phyloP scores from a whole-genome alignment of 2,797 vertebrate species.

The Sebastes taczanowskii region DNA sequence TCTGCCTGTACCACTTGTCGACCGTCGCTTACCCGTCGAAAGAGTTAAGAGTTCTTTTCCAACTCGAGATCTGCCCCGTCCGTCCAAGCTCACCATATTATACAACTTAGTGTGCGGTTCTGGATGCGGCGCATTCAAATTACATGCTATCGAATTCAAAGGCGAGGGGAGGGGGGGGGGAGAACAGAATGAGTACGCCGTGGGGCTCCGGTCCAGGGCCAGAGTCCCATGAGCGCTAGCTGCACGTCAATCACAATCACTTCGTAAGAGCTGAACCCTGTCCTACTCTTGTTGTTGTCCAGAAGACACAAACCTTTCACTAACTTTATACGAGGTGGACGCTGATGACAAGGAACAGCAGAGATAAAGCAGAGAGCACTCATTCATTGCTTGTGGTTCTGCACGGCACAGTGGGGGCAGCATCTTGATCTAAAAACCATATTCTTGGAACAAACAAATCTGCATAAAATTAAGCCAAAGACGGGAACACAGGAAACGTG shows the following conservation, averaged over 20 bases:
- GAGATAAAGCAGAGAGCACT: constrained; percentile 27
- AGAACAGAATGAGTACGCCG: constrained; percentile 41
- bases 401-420: background rate
- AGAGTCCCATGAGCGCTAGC: constrained; percentile 57
- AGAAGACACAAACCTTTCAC: constrained; percentile 56
- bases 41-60: constrained; percentile 64
- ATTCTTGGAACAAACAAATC: constrained; percentile 43
- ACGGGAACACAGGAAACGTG: constrained; percentile 44
- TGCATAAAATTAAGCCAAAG: constrained; percentile 43
- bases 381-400: constrained; percentile 12
- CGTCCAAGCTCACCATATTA: constrained; percentile 71
- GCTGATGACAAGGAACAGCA: constrained; percentile 24
- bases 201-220: constrained; percentile 46
- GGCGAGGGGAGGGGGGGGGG: background rate
- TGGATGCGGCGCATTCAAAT: constrained; percentile 79
- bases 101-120: constrained; percentile 77
- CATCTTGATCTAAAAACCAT: constrained; percentile 10
- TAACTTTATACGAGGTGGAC: constrained; percentile 6
- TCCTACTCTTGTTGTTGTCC: constrained; percentile 45
- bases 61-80: constrained; percentile 39
- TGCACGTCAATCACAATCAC: constrained; percentile 67
- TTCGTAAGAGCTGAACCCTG: constrained; percentile 60
- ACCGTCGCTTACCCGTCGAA: constrained; percentile 54
- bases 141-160: constrained; percentile 82
- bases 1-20: constrained; percentile 36